These are phyloP conservation scores for Telmatochromis sp. DNA, from an alignment of 2,113 vertebrate species.

Conservation along the genomic window DNA sequence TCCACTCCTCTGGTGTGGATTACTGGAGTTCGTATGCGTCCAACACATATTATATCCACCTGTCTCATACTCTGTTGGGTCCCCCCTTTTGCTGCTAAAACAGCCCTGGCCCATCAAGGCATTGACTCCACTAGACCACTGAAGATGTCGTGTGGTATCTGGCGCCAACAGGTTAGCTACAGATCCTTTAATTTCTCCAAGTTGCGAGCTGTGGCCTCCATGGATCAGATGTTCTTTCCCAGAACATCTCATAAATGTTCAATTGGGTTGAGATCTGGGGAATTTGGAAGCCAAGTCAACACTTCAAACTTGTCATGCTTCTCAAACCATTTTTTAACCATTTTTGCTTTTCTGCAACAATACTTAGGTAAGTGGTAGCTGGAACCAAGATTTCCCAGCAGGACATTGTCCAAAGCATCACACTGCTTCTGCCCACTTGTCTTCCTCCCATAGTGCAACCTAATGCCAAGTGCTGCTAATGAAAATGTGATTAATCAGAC, in stretches of 20 bases:
- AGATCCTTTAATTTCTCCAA: background rate
- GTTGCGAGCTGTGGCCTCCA: background rate
- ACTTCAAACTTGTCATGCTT: background rate
- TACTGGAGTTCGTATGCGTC: background rate
- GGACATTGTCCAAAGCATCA: background rate
- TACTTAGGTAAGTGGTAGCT: background rate
- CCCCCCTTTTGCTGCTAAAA: rapidly evolving
- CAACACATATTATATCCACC: background rate
- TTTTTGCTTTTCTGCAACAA: background rate
- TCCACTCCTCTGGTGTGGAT: background rate
- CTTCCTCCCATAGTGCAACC: background rate
- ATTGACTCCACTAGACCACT: rapidly evolving
- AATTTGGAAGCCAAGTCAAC: background rate
- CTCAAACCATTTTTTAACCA: background rate
- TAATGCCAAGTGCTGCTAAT: background rate
- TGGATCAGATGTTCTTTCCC: background rate
- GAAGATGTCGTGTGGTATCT: background rate
- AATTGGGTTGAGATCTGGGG: rapidly evolving
- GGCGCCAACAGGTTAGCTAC: background rate
- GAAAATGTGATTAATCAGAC: background rate
- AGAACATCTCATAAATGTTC: background rate
- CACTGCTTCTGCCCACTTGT: background rate
- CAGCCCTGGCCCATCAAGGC: background rate
- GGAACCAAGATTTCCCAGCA: background rate
- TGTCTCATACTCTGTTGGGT: background rate